Evolutionary conservation across 1,140 invertebrate species (phyloP).

Genomic region (Drosophila carrolli): DNA sequence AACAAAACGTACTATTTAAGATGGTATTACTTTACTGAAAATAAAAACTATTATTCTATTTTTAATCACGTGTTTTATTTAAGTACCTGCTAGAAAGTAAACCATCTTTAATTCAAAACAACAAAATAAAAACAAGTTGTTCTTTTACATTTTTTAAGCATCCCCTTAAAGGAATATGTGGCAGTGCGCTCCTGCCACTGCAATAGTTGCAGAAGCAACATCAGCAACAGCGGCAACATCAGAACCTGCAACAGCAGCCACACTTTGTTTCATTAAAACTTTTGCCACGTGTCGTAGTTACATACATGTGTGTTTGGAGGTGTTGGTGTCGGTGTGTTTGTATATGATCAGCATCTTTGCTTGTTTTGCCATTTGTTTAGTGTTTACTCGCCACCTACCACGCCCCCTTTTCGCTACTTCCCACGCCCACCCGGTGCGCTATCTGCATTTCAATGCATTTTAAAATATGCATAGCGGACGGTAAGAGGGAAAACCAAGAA

Average conservation of each 20-base stretch:
- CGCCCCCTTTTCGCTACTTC: background rate
- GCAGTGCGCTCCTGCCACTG: conserved; percentile 2
- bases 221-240: conserved; percentile 17
- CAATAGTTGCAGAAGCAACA: conserved; percentile 12
- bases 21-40: no score
- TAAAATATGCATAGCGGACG: conserved; percentile 66
- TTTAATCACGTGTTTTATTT: no score
- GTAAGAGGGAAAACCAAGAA: conserved; percentile 6
- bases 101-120: no score
- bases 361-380: conserved; percentile 71
- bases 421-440: conserved; percentile 20
- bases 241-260: conserved; percentile 36
- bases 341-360: conserved; percentile 69
- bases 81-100: no score
- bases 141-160: background rate
- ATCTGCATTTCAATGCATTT: conserved; percentile 69
- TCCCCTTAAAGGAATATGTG: background rate
- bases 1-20: no score
- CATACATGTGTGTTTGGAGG: conserved; percentile 12
- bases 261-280: conserved; percentile 82
- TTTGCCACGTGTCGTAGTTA: conserved; percentile 60
- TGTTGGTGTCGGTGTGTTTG: conserved; percentile 33
- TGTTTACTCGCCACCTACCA: conserved; percentile 40
- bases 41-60: no score
- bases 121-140: no score